These are phyloP conservation scores for Hydrolagus colliei DNA, from an alignment of 2,797 vertebrate species.

Conservation along the genomic window DNA sequence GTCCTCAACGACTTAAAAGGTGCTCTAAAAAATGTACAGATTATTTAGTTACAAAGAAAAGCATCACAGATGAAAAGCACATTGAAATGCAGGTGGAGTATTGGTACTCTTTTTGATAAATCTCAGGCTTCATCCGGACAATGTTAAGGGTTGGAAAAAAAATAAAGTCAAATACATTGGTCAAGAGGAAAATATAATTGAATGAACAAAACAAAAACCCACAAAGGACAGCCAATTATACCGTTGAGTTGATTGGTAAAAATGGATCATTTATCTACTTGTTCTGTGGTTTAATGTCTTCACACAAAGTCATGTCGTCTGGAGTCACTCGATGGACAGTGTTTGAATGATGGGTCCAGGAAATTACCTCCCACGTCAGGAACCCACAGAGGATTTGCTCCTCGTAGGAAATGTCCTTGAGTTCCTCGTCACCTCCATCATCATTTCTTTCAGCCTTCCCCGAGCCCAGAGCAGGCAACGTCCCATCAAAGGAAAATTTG, in stretches of 20 bases:
- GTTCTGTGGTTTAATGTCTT: background rate
- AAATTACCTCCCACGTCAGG: background rate
- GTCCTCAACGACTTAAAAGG: too few relatives aligned
- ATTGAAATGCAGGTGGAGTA: background rate
- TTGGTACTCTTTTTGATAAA: background rate
- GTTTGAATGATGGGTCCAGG: background rate
- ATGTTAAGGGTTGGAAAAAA: background rate
- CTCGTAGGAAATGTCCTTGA: background rate
- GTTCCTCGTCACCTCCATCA: too few relatives aligned
- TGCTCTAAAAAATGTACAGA: too few relatives aligned
- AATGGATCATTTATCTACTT: conserved; percentile 15
- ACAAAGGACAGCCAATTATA: background rate
- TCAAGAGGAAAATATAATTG: conserved; percentile 5
- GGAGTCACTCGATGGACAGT: background rate
- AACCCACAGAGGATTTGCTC: too few relatives aligned
- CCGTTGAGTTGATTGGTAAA: background rate
- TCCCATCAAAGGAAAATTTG: too few relatives aligned
- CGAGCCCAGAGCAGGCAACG: too few relatives aligned
- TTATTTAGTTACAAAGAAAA: background rate
- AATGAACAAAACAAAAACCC: background rate
- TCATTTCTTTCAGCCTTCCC: too few relatives aligned
- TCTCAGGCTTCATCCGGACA: background rate
- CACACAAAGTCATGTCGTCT: background rate
- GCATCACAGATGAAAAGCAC: background rate
- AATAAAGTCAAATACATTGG: conserved; percentile 14